Evolutionary conservation across 1,140 invertebrate genomes (phyloP).

Genomic region (Cydia pomonella): DNA sequence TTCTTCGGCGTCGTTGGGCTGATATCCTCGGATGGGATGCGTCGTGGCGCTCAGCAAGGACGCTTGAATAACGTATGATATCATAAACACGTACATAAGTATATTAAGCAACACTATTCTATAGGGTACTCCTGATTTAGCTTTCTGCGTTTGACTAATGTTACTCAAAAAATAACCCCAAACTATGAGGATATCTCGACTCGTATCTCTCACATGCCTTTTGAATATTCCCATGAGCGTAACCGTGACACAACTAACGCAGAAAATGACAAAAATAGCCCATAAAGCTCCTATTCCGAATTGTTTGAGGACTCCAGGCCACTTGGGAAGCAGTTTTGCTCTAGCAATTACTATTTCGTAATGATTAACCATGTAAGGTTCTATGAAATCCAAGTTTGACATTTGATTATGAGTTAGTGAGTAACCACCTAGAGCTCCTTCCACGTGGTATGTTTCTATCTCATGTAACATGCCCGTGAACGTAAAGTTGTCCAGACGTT

Average conservation of each 20-base stretch:
- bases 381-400: constrained; percentile 34
- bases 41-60: constrained; percentile 37
- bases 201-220: constrained; percentile 24
- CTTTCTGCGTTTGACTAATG: constrained; percentile 14
- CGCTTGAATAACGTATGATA: constrained; percentile 37
- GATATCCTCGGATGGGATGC: constrained; percentile 30
- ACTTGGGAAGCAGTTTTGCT: constrained; percentile 32
- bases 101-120: constrained; percentile 36
- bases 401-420: background rate
- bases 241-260: constrained; percentile 9
- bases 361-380: constrained; percentile 39
- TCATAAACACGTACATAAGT: constrained; percentile 39
- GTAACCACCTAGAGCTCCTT: constrained; percentile 40
- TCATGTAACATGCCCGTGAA: constrained; percentile 31
- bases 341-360: constrained; percentile 29
- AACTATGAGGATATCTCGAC: constrained; percentile 40
- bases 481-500: background rate
- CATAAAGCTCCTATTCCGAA: constrained; percentile 2
- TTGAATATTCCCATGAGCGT: constrained; percentile 33
- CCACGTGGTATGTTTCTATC: constrained; percentile 23
- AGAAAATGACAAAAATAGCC: constrained; percentile 3
- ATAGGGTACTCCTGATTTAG: constrained; percentile 17
- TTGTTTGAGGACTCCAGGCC: constrained; percentile 35
- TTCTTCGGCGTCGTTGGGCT: constrained; percentile 33
- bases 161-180: constrained; percentile 44